These are phyloP conservation scores for Nematopogon swammerdamellus DNA, from an alignment of 2,888 invertebrate genomes.

Conservation along the genomic window DNA sequence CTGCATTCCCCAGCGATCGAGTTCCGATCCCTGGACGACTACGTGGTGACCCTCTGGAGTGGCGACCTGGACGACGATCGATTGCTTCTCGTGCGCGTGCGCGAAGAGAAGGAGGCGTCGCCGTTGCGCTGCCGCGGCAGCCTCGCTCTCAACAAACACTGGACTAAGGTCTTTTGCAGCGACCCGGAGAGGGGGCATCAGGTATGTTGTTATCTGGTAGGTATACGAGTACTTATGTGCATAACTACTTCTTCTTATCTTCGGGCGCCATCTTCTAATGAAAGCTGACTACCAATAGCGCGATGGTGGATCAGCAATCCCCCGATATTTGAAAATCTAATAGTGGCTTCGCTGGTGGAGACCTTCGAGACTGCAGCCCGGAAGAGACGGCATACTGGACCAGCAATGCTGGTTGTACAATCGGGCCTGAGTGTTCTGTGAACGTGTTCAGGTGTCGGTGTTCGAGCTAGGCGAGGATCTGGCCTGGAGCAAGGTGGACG, in stretches of 20 bases:
- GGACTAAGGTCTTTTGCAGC: constrained; percentile 67
- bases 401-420: too few relatives aligned
- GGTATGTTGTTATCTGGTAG: constrained; percentile 25
- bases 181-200: constrained; percentile 61
- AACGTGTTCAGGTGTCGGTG: constrained; percentile 42
- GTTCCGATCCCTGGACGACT: constrained; percentile 64
- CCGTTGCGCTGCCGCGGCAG: constrained; percentile 64
- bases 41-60: constrained; percentile 76
- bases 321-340: too few relatives aligned
- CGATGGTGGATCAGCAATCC: too few relatives aligned
- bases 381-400: too few relatives aligned
- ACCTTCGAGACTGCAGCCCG: too few relatives aligned
- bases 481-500: constrained; percentile 61
- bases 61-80: constrained; percentile 74
- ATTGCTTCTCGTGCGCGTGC: constrained; percentile 64
- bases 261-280: too few relatives aligned
- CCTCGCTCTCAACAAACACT: constrained; percentile 65
- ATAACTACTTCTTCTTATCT: too few relatives aligned
- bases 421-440: too few relatives aligned
- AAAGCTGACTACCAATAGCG: too few relatives aligned
- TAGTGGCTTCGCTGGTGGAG: too few relatives aligned
- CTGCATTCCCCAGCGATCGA: constrained; percentile 71
- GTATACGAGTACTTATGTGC: too few relatives aligned
- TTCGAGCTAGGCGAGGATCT: constrained; percentile 42
- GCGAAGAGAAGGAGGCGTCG: constrained; percentile 47